These are phyloP conservation scores for Plecotus auritus DNA, from an alignment of 2,113 vertebrate species.

Conservation along the genomic window DNA sequence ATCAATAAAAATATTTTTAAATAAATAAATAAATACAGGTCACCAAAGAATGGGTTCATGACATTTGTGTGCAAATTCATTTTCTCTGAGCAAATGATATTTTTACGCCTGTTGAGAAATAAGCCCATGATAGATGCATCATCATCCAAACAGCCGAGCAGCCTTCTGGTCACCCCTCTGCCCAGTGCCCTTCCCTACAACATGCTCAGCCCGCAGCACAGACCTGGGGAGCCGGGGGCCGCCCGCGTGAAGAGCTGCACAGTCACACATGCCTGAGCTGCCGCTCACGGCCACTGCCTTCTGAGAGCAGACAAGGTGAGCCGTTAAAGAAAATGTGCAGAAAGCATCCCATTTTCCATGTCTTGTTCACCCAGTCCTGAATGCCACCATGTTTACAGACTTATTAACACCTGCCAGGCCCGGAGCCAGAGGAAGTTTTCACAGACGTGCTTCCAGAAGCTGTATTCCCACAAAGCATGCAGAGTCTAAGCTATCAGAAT, in stretches of 20 bases:
- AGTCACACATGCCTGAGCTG: constrained; percentile 24
- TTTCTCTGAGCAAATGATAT: constrained; percentile 52
- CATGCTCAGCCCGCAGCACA: background rate
- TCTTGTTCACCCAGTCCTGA: background rate
- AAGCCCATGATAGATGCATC: constrained; percentile 18
- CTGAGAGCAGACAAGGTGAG: background rate
- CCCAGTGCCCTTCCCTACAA: background rate
- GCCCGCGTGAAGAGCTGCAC: background rate
- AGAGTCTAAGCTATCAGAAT: background rate
- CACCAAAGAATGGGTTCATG: background rate
- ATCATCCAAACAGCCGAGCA: background rate
- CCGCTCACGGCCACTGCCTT: constrained; percentile 40
- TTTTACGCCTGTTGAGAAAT: constrained; percentile 42
- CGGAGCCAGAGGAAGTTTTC: constrained; percentile 22
- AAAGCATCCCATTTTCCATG: background rate
- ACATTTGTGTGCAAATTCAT: background rate
- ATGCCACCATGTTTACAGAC: background rate
- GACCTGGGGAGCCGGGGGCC: too few relatives aligned
- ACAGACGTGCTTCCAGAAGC: background rate
- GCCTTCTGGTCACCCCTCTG: constrained; percentile 4
- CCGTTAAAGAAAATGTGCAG: background rate
- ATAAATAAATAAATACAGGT: background rate
- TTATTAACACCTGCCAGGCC: background rate
- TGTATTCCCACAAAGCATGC: background rate
- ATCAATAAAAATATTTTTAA: background rate